Evolutionary conservation across 1,140 invertebrate genomes (phyloP), one percentile per base, ranked within the genome.

Genomic region (Aporrectodea caliginosa): DNA sequence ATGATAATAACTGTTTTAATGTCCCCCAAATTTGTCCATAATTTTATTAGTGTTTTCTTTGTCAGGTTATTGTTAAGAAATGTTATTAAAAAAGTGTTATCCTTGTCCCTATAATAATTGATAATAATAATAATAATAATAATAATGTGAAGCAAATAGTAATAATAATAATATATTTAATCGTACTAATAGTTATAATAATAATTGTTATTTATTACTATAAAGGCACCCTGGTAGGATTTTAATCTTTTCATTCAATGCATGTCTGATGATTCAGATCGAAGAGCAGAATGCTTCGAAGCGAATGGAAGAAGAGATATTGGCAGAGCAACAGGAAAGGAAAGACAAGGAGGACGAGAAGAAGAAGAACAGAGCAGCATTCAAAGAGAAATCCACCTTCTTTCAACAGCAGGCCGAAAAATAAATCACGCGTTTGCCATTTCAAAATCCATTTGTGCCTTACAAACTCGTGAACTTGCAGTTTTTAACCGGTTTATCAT

Each of bases 231-330:
- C n/a, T n/a, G n/a, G n/a, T n/a, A n/a, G n/a, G n/a, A n/a, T n/a
- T n/a, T n/a, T n/a, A 58, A 58, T 58, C 6, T 22, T 12, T 58
- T 58, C 6, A 58, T 58, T 58, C 6, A 58, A 22, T 58, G 22
- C 6, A 58, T 58, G 22, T 12, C 6, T 58, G 6, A 58, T 58
- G 43, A 22, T 58, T 58, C 22, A 58, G 79, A 76, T 80, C 1
- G 79, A 69, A 22, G 75, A 77, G 16, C 35, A 75, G 30, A 34
- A 16, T 30, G 33, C 30, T 27, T 35, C 68, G 16, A 70, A 35
- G 29, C 68, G 77, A 74, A 78, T 80, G 68, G 79, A 80, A 69
- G 30, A 80, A 78, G 79, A 80, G 71, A 80, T 80, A 2, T 31
- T 31, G n/a, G 75, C 77, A 16, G 79, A 80, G 69, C 74, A 80